Evolutionary conservation across 2,113 vertebrate species (phyloP).

Genomic region (Cebus imitator): DNA sequence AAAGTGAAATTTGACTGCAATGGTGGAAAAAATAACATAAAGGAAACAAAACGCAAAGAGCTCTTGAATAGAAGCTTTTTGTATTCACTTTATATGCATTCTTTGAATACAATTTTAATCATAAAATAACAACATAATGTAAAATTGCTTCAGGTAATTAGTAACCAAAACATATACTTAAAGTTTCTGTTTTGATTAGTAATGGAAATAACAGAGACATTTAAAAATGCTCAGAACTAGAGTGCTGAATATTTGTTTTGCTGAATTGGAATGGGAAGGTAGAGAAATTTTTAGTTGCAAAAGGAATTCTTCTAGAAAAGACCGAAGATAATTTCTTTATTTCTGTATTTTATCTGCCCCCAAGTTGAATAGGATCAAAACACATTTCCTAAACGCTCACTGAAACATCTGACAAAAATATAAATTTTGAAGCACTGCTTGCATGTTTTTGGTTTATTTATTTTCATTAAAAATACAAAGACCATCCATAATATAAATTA

Average conservation of each 20-base stretch:
- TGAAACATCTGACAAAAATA: background rate
- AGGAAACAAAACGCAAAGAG: background rate
- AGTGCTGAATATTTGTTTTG: conserved; percentile 8
- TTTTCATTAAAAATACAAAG: background rate
- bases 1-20: conserved; percentile 34
- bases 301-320: background rate
- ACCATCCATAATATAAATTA: background rate
- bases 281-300: background rate
- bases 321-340: background rate
- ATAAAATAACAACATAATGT: background rate
- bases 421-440: background rate
- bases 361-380: background rate
- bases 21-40: background rate
- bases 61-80: background rate
- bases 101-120: background rate
- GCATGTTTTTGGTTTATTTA: background rate
- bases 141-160: background rate
- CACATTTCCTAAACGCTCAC: background rate
- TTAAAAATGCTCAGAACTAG: background rate
- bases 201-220: background rate
- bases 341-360: background rate
- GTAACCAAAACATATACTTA: background rate
- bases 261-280: background rate
- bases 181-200: conserved; percentile 32
- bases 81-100: conserved; percentile 16